phyloP scores from a whole-genome alignment of 2,113 vertebrate genomes.

The Cathartes aura region DNA sequence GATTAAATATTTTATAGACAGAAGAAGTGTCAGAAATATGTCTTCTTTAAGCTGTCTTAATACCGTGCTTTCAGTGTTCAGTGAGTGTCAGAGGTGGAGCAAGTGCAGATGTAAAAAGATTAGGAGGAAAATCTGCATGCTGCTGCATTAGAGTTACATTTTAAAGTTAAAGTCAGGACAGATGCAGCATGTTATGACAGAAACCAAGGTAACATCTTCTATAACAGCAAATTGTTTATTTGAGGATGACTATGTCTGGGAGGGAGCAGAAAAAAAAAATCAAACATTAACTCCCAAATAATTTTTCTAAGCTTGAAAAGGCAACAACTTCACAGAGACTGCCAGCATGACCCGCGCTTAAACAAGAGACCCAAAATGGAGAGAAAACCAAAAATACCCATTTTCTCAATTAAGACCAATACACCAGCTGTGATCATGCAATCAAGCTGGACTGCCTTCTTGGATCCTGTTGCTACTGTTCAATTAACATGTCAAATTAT shows the following conservation, averaged over 20 bases:
- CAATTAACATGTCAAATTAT: neutral
- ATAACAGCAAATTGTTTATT: neutral
- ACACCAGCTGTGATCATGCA: neutral
- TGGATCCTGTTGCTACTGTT: neutral
- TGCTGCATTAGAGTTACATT: neutral
- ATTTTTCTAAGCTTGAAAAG: neutral
- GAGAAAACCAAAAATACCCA: neutral
- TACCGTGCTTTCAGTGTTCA: neutral
- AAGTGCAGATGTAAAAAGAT: neutral
- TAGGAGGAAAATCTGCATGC: neutral
- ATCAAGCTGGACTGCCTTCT: neutral
- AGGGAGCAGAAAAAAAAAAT: neutral
- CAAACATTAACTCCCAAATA: neutral
- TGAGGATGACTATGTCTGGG: neutral
- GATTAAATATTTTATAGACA: slow-evolving; percentile 3
- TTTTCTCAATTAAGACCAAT: neutral
- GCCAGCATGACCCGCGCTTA: neutral
- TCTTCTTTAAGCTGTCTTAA: neutral
- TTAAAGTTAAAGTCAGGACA: neutral
- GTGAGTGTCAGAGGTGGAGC: neutral
- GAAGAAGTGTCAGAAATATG: neutral
- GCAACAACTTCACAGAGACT: neutral
- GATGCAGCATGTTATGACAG: neutral
- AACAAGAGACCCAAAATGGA: neutral
- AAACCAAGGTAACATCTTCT: neutral